Conservation (phyloP, 2,888 invertebrate species). For the Allolobophora icterica region DNA sequence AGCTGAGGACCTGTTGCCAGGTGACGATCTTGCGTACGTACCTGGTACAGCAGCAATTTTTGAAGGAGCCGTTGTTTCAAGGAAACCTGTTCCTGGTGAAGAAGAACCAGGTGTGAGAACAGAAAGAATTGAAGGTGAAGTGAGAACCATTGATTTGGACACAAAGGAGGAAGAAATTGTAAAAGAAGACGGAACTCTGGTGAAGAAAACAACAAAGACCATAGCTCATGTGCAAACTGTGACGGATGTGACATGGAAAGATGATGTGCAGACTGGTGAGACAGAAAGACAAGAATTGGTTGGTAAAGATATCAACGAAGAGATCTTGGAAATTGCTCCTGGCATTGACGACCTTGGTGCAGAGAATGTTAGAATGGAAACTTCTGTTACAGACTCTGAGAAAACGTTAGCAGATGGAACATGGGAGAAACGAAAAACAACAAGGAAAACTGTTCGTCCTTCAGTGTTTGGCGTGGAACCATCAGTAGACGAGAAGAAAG, state of each 20-base stretch:
- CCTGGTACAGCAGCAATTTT: too few species aligned
- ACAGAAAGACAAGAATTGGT: neutral
- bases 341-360: neutral
- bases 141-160: neutral
- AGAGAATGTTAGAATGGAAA: neutral
- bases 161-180: neutral
- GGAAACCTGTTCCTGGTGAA: too few species aligned
- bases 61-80: too few species aligned
- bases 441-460: neutral
- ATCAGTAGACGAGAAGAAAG: neutral
- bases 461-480: neutral
- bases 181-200: neutral
- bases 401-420: neutral
- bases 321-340: neutral
- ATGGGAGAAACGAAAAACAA: neutral
- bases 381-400: neutral
- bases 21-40: too few species aligned
- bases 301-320: conserved; percentile 8
- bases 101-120: too few species aligned
- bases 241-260: neutral
- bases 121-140: neutral
- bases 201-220: neutral
- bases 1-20: too few species aligned
- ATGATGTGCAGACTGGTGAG: neutral
- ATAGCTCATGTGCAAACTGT: neutral